Evolutionary conservation across 2,797 vertebrate genomes (phyloP), one percentile per base, ranked within the genome.

Genomic region (Synaphobranchus kaupii): DNA sequence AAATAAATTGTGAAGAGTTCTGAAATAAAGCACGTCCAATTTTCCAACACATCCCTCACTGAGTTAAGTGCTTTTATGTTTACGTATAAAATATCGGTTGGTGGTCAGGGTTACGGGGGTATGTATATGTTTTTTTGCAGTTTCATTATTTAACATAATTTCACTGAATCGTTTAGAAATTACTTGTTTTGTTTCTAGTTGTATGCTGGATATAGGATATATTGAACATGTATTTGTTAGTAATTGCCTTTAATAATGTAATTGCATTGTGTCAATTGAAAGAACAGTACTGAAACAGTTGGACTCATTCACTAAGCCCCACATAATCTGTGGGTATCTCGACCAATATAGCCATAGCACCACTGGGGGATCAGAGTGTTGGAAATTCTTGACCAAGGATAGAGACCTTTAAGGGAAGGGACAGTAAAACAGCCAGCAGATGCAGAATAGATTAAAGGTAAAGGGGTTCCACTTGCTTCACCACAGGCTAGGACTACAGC

Each of bases 11-110:
- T 99, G 97, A 96, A 97, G 97, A 98, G 97, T 96, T 96, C 96
- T 97, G 91, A 98, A 99, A 99, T 98, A 98, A 99, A 99, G 97
- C 98, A 99, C 99, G 98, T 99, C 97, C 98, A 96, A 95, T 99
- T 98, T 99, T 98, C 97, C 96, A 96, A 97, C 96, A 97, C 78
- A 96, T 93, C 91, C 96, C 85, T 95, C 94, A 94, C 95, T 93
- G 95, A 97, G 95, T 97, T 96, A 95, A 96, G 94, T 97, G 97
- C 96, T 96, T 98, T 97, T 90, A 93, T 96, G 94, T 95, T 95
- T 93, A 88, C 84, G 20, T 48, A 78, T 78, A 78, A 22, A 44
- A 44, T 47, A 39, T n/a, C 34, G 15, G 15, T 76, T 76, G 10
- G 28, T 39, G 71, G 71, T 13, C 34, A 71, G 68, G 31, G 68